Conservation (phyloP, 1,140 invertebrate species). For the Drosophila bifasciata region DNA sequence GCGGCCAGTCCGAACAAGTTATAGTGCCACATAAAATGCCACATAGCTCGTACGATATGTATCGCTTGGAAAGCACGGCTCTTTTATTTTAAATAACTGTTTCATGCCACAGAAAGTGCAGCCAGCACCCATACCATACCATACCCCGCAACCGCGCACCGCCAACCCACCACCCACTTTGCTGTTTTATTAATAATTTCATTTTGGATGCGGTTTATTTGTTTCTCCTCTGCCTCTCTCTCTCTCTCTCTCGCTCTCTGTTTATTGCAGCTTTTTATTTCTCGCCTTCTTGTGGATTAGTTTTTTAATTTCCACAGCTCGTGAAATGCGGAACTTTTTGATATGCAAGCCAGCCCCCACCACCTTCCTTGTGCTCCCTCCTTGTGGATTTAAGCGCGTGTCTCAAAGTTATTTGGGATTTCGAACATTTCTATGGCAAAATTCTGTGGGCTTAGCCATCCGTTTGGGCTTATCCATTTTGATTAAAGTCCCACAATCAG, state of each 20-base stretch:
- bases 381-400: too few species aligned
- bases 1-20: conserved; percentile 65
- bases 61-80: conserved; percentile 37
- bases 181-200: conserved; percentile 76
- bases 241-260: conserved; percentile 1
- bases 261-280: conserved; percentile 46
- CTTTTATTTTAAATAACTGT: conserved; percentile 75
- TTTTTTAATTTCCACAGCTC: conserved; percentile 71
- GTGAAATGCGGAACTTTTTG: conserved; percentile 44
- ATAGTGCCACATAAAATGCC: conserved; percentile 77
- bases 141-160: not conserved
- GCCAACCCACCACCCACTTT: not conserved
- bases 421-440: too few species aligned
- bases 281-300: conserved; percentile 65
- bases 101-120: conserved; percentile 46
- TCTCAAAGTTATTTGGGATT: too few species aligned
- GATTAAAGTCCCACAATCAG: too few species aligned
- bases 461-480: too few species aligned
- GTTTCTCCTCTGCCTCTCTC: conserved; percentile 13
- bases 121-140: conserved; percentile 26
- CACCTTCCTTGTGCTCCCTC: not conserved
- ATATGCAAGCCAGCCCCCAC: conserved; percentile 14
- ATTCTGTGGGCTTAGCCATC: too few species aligned
- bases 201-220: conserved; percentile 71
- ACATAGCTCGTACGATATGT: conserved; percentile 48